A percentile compares a stretch with the other conserved stretches of the same genome.
Conservation (phyloP, 2,797 vertebrate genomes). For the Anableps anableps region DNA sequence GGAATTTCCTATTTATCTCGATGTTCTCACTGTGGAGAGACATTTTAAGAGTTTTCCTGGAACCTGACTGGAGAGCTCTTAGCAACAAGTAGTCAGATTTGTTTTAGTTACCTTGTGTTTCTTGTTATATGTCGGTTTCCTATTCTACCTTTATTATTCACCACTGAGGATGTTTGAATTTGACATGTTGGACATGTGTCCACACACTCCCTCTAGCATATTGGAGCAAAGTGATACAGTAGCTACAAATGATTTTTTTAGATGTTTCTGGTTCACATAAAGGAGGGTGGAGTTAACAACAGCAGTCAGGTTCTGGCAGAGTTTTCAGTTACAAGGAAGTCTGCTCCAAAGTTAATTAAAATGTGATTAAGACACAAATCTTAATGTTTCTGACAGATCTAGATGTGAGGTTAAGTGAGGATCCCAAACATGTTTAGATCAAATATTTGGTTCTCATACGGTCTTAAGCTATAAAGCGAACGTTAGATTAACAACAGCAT, state of each 20-base stretch:
- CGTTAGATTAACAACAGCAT: neutral
- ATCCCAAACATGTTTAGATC: neutral
- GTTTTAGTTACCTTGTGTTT: slow-evolving; percentile 41
- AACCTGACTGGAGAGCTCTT: slow-evolving; percentile 40
- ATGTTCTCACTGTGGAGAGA: slow-evolving; percentile 28
- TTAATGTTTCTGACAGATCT: neutral
- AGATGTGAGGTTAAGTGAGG: neutral
- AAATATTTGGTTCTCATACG: neutral
- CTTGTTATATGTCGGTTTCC: slow-evolving; percentile 23
- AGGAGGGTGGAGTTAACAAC: slow-evolving; percentile 15
- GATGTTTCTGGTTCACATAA: slow-evolving; percentile 12
- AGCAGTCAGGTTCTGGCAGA: neutral
- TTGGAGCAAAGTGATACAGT: slow-evolving; percentile 18
- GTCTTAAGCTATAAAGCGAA: neutral
- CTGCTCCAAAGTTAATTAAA: neutral
- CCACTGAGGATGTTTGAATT: slow-evolving; percentile 41
- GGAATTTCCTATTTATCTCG: slow-evolving; percentile 45
- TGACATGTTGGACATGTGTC: slow-evolving; percentile 10
- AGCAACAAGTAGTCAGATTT: slow-evolving; percentile 26
- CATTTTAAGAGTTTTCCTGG: slow-evolving; percentile 44
- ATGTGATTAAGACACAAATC: neutral
- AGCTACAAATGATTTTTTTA: slow-evolving; percentile 41
- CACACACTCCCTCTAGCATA: neutral
- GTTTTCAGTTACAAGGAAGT: neutral
- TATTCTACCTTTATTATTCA: slow-evolving; percentile 39